Evolutionary conservation across 2,797 vertebrate genomes (phyloP), one percentile per base, ranked within the genome.

Genomic region (Pagetopsis macropterus): DNA sequence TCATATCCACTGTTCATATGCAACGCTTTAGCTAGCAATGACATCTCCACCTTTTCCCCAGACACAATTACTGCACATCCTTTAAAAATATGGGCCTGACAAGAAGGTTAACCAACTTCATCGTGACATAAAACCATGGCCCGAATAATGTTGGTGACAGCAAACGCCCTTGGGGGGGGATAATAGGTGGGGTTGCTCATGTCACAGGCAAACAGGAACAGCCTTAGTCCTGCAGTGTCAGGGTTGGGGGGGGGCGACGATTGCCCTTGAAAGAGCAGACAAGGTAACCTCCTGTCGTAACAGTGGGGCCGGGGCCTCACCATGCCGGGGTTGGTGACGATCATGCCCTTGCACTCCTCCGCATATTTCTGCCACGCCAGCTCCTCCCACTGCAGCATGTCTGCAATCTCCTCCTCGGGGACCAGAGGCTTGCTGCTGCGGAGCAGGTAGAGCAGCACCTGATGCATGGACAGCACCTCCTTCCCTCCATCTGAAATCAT

Each of bases 271-370:
- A 79, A 37, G 8, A 15, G 68, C 65, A 54, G 72, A 81, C 67
- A 48, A 81, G 73, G 83, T 58, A 65, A 10, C 72, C 48, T 72
- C 70, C 68, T 64, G 73, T 76, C 44, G 23, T 27, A 46, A 52
- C 65, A 10, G 45, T 16, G 61, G 13, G 6, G 69, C 23, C 5
- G 70, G 48, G 78, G 70, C 19, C 93, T 56, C 92, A 99, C 98
- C 97, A 98, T 97, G 85, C 97, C 97, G 4, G 98, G 97, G 92
- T 97, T 97, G 90, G 96, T 99, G 84, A 99, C 98, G 0, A 99
- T 99, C 98, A 99, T 99, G 87, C 98, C 98, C 91, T 99, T 99
- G 92, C 98, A 99, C 88, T 99, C 98, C 79, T 99, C 98, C 0
- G 98, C 98, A 0, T 99, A 99, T 73, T 99, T 99, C 94, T 99